These are phyloP conservation scores for Cromileptes altivelis DNA, from an alignment of 2,113 vertebrate species.

Conservation along the genomic window DNA sequence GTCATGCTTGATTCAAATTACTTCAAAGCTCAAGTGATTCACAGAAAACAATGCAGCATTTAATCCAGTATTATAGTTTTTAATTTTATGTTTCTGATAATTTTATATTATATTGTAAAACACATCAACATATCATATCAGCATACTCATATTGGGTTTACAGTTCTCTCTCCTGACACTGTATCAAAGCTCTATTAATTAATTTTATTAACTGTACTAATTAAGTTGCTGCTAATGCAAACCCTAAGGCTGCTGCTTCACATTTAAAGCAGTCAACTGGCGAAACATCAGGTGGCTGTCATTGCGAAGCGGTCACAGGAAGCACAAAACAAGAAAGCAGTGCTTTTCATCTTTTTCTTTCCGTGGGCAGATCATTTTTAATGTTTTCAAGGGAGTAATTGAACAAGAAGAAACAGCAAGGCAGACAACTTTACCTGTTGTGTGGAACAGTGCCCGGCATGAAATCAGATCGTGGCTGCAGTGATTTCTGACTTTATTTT, in stretches of 20 bases:
- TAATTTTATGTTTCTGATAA: not conserved
- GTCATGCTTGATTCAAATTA: not conserved
- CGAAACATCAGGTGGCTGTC: not conserved
- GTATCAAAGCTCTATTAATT: not conserved
- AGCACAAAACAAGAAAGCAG: not conserved
- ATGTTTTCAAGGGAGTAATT: not conserved
- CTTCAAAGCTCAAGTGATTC: not conserved
- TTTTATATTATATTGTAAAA: too few species aligned
- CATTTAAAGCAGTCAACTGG: not conserved
- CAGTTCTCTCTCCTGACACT: not conserved
- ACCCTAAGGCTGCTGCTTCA: not conserved
- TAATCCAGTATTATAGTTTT: not conserved
- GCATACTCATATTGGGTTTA: not conserved
- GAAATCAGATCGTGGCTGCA: not conserved
- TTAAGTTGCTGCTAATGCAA: not conserved
- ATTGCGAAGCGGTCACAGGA: not conserved
- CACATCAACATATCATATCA: too few species aligned
- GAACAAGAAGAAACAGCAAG: slow-evolving; percentile 1
- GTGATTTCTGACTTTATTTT: not conserved
- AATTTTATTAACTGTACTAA: too few species aligned
- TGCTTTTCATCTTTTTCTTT: too few species aligned
- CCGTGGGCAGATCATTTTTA: not conserved
- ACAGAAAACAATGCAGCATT: slow-evolving; percentile 15
- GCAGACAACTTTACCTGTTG: not conserved
- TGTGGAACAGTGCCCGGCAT: not conserved